Evolutionary conservation across 2,797 vertebrate species (phyloP).

Genomic region (Danio aesculapii): DNA sequence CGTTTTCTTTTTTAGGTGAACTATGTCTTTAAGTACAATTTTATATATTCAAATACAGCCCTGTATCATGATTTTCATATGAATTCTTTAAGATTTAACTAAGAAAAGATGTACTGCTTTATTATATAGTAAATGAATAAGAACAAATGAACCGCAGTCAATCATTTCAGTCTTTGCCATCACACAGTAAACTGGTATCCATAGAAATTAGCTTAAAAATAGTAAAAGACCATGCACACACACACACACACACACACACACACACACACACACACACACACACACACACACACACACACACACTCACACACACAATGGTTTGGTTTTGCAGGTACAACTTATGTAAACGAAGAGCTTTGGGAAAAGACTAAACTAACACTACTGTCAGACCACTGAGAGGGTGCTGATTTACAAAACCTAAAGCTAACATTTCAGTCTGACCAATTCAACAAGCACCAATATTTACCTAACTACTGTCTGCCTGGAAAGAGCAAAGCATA

Average conservation of each 20-base stretch:
- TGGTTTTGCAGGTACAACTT: conserved; percentile 5
- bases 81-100: too few species aligned
- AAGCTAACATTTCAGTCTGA: neutral
- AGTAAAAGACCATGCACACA: too few species aligned
- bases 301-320: conserved; percentile 24
- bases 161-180: neutral
- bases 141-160: neutral
- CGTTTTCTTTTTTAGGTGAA: too few species aligned
- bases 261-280: too few species aligned
- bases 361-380: conserved; percentile 33
- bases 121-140: neutral
- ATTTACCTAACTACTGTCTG: too few species aligned
- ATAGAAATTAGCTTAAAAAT: conserved; percentile 34
- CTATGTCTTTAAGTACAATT: too few species aligned
- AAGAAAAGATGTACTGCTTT: too few species aligned
- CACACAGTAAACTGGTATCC: conserved; percentile 12
- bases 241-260: too few species aligned
- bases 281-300: conserved; percentile 42
- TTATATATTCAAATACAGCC: too few species aligned
- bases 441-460: neutral
- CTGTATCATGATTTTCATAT: too few species aligned
- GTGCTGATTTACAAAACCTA: neutral
- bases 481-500: too few species aligned
- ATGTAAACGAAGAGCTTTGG: conserved; percentile 52
- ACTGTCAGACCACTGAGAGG: conserved; percentile 11